Percentiles rank a stretch among this genome's conserved stretches.
Evolutionary conservation across 2,888 invertebrate species (phyloP).

Genomic region (Proisotoma minuta): DNA sequence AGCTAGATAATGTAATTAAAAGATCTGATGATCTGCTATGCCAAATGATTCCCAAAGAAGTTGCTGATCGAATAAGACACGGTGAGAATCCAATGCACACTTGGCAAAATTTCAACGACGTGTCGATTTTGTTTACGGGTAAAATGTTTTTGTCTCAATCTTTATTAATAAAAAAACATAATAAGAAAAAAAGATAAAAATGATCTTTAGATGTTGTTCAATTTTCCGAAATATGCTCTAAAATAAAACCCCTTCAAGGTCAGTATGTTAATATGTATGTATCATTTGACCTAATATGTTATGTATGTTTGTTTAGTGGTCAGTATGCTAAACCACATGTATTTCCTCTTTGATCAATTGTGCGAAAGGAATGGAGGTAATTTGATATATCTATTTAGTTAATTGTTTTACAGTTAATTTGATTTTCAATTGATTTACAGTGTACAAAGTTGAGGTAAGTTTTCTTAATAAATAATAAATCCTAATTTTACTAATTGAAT

Average conservation of each 20-base stretch:
- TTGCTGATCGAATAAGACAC: conserved; percentile 83
- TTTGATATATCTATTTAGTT: no score
- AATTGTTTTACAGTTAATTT: conserved; percentile 49
- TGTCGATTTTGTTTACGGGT: conserved; percentile 93
- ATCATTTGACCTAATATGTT: no score
- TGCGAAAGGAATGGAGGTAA: conserved; percentile 89
- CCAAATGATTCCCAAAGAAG: conserved; percentile 98
- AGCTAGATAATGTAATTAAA: conserved; percentile 91
- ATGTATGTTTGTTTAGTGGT: no score
- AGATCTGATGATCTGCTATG: conserved; percentile 91
- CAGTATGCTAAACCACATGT: conserved; percentile 94
- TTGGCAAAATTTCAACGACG: conserved; percentile 95
- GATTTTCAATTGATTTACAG: neutral
- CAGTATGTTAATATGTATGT: no score
- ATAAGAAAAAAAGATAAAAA: no score
- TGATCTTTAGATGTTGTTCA: conserved; percentile 96
- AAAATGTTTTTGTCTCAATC: no score
- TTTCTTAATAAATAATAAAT: no score
- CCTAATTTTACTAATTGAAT: no score
- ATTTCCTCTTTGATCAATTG: conserved; percentile 90
- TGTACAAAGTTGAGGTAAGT: conserved; percentile 56
- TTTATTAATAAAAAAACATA: no score
- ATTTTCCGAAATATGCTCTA: conserved; percentile 93
- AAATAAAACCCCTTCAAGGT: conserved; percentile 94
- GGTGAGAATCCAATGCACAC: conserved; percentile 96